Evolutionary conservation across 2,797 vertebrate species (phyloP).

Genomic region (Carduelis carduelis): DNA sequence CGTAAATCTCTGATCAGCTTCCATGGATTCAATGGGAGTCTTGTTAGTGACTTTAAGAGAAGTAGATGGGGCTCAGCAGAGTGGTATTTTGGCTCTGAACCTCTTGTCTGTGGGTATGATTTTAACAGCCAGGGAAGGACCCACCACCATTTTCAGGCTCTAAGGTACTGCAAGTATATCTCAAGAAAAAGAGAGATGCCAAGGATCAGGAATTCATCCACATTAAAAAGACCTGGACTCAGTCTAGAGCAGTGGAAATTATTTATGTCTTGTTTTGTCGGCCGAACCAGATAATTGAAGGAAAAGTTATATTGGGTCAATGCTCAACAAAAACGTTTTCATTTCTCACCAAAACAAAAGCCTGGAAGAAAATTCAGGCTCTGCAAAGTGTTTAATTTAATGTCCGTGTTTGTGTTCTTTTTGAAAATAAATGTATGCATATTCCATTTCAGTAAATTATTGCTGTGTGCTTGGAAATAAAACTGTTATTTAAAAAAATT

Average conservation of each 20-base stretch:
- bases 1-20: background rate
- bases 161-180: background rate
- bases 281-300: slow-evolving; percentile 1
- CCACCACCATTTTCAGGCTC: background rate
- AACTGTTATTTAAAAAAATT: background rate
- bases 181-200: background rate
- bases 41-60: background rate
- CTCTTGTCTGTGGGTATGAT: accelerated
- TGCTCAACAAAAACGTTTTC: background rate
- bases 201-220: background rate
- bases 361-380: slow-evolving; percentile 5
- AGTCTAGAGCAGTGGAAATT: background rate
- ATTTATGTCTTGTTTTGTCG: slow-evolving; percentile 12
- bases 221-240: background rate
- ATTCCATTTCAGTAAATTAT: slow-evolving; percentile 13
- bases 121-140: background rate
- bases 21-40: background rate
- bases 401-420: background rate
- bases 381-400: slow-evolving; percentile 8
- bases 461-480: slow-evolving; percentile 10
- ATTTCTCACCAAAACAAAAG: slow-evolving; percentile 35
- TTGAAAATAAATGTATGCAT: background rate
- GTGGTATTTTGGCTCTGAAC: background rate
- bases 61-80: background rate
- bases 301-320: slow-evolving; percentile 24